Base-by-base conservation (phyloP, 2,113 vertebrate species). In the Tachuris rubrigastra region DNA sequence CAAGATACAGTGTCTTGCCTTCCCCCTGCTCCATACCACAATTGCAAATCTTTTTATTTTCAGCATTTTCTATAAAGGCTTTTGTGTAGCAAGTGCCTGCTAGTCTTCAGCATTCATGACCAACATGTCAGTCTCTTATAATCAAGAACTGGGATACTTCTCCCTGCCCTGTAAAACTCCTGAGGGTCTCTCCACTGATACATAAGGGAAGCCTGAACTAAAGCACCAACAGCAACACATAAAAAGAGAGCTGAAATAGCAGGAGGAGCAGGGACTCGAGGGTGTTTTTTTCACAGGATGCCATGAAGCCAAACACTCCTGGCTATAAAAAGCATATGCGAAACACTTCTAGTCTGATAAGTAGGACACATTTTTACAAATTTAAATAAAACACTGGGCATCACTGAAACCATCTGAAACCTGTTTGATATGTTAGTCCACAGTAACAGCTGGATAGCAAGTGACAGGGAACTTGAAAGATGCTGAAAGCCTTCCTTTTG, bases 101-200 rank as follows among this genome's bases (percentile, higher is more conserved):
- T 97, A 94, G 94, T 96, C 96, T 81, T 97, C 78, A 75, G 50
- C 80, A 62, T 93, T 92, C 81, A 1, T 86, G 86, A 90, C 86
- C 75, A 60, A 85, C 53, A 55, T 68, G 88, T 96, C 93, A 93
- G 39, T 90, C 83, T 97, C 94, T 95, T 97, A 47, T 53, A 78
- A 96, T 93, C 93, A 87, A 53, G 93, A 93, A 39, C 77, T 59
- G 60, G 69, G 91, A 89, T 95, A 35, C 89, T 96, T 94, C 53
- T 81, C 42, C 12, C 69, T 83, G 92, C 79, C 37, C 17, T 0
- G 0, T 66, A 79, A 77, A 96, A 58, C 56, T 97, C 97, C 97
- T 49, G 50, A 20, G 95, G 90, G 88, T 39, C 30, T 5, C 42
- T 53, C 60, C 24, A 44, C 44, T 90, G 89, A 93, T 85, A 39